Conservation (phyloP, 2,113 vertebrate species). For the Prionailurus bengalensis region DNA sequence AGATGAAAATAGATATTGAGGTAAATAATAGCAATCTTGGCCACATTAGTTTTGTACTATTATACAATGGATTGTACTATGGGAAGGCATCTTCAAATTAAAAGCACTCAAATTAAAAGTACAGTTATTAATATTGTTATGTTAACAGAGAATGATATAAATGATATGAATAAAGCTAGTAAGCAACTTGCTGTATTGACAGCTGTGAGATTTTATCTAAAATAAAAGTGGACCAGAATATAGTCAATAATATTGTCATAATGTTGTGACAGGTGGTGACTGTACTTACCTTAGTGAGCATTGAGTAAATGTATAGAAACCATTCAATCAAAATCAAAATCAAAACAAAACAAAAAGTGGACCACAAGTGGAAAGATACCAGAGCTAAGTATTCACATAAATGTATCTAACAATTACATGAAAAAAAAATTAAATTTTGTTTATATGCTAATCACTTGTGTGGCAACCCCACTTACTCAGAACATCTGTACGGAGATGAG, state of each 20-base stretch:
- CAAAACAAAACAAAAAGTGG: background rate
- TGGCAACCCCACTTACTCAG: conserved; percentile 22
- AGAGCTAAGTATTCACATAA: background rate
- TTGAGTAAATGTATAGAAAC: background rate
- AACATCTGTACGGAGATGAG: background rate
- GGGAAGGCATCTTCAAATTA: background rate
- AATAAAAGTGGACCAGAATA: background rate
- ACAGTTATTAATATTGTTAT: background rate
- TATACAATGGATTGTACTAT: background rate
- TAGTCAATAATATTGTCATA: background rate
- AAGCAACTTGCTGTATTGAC: background rate
- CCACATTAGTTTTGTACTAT: background rate
- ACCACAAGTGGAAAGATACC: background rate
- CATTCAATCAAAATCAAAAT: background rate
- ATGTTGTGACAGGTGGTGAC: background rate
- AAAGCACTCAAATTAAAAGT: background rate
- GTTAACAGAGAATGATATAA: background rate
- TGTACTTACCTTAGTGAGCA: background rate
- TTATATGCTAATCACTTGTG: background rate
- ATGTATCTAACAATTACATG: background rate
- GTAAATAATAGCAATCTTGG: background rate
- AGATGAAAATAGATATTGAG: too few species aligned
- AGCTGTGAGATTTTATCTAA: background rate
- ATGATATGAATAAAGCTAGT: background rate
- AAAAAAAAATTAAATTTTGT: conserved; percentile 5